Base-by-base conservation (phyloP, 2,113 vertebrate species). In the Thunnus maccoyii region DNA sequence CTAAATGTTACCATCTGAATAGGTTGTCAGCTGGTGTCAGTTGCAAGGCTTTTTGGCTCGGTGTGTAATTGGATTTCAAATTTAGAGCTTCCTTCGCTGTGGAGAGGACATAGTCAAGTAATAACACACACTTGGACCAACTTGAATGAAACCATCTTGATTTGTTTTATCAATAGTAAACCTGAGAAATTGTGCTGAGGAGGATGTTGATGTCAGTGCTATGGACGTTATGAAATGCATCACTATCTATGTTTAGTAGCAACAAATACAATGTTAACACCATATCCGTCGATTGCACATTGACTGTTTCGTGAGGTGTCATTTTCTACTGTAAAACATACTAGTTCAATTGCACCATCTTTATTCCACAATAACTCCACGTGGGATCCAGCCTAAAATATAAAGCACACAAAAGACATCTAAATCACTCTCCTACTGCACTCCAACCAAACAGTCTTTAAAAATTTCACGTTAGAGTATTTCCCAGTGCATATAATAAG, bases 1-100 rank as follows among this genome's bases (percentile, higher is more conserved):
- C 80, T 85, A 87, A 91, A 90, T 78, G 75, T 83, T 86, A 76
- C 86, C 76, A 78, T 85, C 48, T 82, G 76, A 87, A 80, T 6
- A 56, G 50, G 57, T 60, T 66, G 73, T 81, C 73, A 89, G 77
- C 62, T 75, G 68, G 78, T 86, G 80, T 84, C 72, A 72, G 27
- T 73, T 71, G 76, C 66, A 58, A 78, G 62, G 48, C 56, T 58
- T 85, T 80, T 84, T 83, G 80, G 48, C 52, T 66, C 6, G 0
- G 16, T 54, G 27, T 48, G 62, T 87, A 86, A 89, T 91, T 90
- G 74, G 80, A 78, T 81, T 88, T 85, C 47, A 84, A 72, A 86
- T 70, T 9, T 78, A 73, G 73, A 72, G 75, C 82, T 87, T 82
- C 73, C 77, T 79, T 64, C 47, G 18, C 50, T 0, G 5, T 41